Conservation (phyloP, 2,797 vertebrate genomes). For the Sebastes hubbsi region DNA sequence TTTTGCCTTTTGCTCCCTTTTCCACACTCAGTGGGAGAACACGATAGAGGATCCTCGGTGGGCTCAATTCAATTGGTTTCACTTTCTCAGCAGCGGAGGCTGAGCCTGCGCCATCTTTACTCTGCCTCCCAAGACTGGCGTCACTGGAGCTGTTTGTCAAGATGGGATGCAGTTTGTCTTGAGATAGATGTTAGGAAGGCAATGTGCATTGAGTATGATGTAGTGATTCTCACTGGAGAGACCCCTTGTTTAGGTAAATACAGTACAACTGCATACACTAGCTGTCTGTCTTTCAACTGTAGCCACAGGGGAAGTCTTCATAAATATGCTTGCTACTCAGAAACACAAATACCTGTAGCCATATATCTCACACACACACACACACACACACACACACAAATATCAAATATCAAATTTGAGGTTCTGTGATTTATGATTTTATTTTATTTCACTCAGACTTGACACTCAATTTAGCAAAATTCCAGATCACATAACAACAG, state of each 20-base stretch:
- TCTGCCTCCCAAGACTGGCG: slow-evolving; percentile 14
- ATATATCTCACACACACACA: neutral
- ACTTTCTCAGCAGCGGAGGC: slow-evolving; percentile 38
- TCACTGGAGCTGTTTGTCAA: slow-evolving; percentile 25
- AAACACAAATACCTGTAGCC: neutral
- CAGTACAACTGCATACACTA: neutral
- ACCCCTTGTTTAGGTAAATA: neutral
- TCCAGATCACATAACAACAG: neutral
- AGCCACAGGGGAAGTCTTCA: neutral
- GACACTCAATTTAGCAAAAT: neutral
- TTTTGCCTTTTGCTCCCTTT: slow-evolving; percentile 47
- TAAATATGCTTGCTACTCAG: neutral
- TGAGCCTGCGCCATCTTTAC: slow-evolving; percentile 23
- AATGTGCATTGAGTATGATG: neutral
- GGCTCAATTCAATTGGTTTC: slow-evolving; percentile 63
- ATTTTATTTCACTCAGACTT: neutral
- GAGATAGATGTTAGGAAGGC: slow-evolving; percentile 5
- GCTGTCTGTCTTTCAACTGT: neutral
- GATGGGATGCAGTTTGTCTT: slow-evolving; percentile 7
- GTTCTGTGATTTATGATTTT: neutral
- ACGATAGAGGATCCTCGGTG: slow-evolving; percentile 43
- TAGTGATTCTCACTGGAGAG: neutral
- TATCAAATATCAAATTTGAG: neutral
- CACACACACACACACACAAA: neutral
- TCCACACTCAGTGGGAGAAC: slow-evolving; percentile 52